Base-by-base conservation (phyloP, 2,888 invertebrate genomes). In the Mythimna lalbum region DNA sequence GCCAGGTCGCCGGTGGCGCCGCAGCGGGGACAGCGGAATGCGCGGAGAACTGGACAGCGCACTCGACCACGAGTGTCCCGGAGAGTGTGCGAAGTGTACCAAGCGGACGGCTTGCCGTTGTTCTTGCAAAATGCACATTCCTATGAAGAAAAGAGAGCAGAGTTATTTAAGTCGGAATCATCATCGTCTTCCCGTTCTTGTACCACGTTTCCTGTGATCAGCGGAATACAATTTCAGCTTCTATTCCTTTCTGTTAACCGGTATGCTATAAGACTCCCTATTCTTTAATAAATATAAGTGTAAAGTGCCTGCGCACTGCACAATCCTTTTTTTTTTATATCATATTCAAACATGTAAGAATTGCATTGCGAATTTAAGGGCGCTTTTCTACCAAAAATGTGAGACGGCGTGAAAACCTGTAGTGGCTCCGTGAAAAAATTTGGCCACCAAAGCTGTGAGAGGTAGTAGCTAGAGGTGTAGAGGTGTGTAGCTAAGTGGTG, bases 1-100 rank as follows among this genome's bases (percentile, higher is more conserved):
- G 98, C 98, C 21, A 91, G 90, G 86, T 98, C 98, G 7, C 98
- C 98, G 31, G 96, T 97, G 53, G 97, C 97, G 6, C 96, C 96
- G 83, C 98, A 98, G 55, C 97, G 96, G 4, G 97, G 98, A 87
- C 98, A 98, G 67, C 89, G 90, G 86, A 89, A 97, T 19, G 96
- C 96, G 56, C 97, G 96, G 67, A 98, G 92, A 75, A 98, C 96
- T 0, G 98, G 98, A 84, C 98, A 98, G 19, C 93, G 90, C 52
- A 98, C 97, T 1, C 96, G 96, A 0, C 97, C 98, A 7, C 96
- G 94, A 4, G 91, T 86, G 88, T 97, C 97, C 86, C 97, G 97
- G 64, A 98, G 93, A 36, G 96, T 92, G 90, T 98, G 98, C 19
- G 96, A 93, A 9, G 96, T 95, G 83, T 97, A 98, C 85, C 97